A percentile compares a stretch with the other conserved stretches of the same genome.
Evolutionary conservation across 2,797 vertebrate genomes (phyloP).

Genomic region (Anolis apletophallus): DNA sequence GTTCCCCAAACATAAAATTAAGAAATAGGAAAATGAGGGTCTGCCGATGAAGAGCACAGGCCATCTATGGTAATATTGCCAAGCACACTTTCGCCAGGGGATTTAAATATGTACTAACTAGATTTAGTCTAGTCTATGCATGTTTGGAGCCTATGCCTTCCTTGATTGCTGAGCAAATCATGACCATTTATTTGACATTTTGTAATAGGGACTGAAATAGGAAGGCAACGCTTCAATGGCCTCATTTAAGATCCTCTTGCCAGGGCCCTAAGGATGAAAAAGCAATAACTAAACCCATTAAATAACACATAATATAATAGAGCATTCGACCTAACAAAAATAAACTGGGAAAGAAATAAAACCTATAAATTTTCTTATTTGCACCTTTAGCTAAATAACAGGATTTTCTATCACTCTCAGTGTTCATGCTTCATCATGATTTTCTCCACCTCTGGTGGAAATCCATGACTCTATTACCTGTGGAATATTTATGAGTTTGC

Average conservation of each 20-base stretch:
- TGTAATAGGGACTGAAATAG: constrained; percentile 57
- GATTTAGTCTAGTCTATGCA: constrained; percentile 29
- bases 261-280: constrained; percentile 47
- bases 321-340: constrained; percentile 55
- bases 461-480: constrained; percentile 24
- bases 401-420: background rate
- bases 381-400: constrained; percentile 1
- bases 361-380: constrained; percentile 28
- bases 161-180: constrained; percentile 60
- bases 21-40: constrained; percentile 45
- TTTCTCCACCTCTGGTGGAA: background rate
- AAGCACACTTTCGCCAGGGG: constrained; percentile 40
- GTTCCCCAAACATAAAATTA: constrained; percentile 44
- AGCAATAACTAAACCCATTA: constrained; percentile 47
- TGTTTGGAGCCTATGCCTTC: constrained; percentile 47
- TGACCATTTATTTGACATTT: constrained; percentile 61
- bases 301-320: constrained; percentile 48
- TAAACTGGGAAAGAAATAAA: constrained; percentile 52
- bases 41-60: constrained; percentile 48
- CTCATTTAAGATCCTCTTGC: constrained; percentile 54
- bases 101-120: constrained; percentile 50
- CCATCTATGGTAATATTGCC: constrained; percentile 57
- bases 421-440: background rate
- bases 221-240: constrained; percentile 58
- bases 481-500: background rate